These are phyloP conservation scores for Styela clava DNA, from an alignment of 23 tunicate species.

Conservation along the genomic window DNA sequence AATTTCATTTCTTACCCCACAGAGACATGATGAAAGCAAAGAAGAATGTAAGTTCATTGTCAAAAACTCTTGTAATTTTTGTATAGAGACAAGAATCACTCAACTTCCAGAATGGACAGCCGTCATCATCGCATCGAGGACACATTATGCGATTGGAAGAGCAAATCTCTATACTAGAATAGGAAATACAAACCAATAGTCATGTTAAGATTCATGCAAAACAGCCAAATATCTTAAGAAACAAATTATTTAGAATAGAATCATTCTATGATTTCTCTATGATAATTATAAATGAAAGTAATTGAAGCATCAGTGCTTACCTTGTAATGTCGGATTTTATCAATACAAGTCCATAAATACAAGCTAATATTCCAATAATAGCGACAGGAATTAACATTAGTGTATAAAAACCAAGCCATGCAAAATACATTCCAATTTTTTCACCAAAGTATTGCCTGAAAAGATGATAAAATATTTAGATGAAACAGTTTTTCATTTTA, in stretches of 20 bases:
- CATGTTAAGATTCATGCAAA: too few species aligned
- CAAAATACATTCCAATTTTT: constrained; percentile 38
- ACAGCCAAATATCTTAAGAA: too few species aligned
- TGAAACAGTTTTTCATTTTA: too few species aligned
- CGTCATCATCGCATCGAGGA: constrained; percentile 33
- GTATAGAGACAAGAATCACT: constrained; percentile 46
- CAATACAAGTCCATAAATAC: constrained; percentile 13
- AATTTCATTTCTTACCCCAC: constrained; percentile 47
- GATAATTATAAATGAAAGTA: too few species aligned
- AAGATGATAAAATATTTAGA: too few species aligned
- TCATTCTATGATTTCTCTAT: too few species aligned
- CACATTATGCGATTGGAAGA: constrained; percentile 30
- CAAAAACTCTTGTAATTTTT: constrained; percentile 25
- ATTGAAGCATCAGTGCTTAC: too few species aligned
- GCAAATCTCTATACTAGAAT: constrained; percentile 39
- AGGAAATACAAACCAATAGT: too few species aligned
- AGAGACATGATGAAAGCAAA: constrained; percentile 42
- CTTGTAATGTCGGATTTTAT: constrained; percentile 1
- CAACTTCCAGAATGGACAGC: constrained; percentile 39
- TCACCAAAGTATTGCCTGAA: constrained; percentile 38
- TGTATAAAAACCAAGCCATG: constrained; percentile 55
- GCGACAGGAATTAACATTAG: constrained; percentile 40
- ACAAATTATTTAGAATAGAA: too few species aligned
- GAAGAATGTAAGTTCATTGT: constrained; percentile 30
- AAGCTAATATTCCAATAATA: constrained; percentile 17